A percentile compares a stretch with the other conserved stretches of the same genome.
These are phyloP conservation scores for Chromobotia macracanthus DNA, from an alignment of 2,797 vertebrate genomes.

Conservation along the genomic window DNA sequence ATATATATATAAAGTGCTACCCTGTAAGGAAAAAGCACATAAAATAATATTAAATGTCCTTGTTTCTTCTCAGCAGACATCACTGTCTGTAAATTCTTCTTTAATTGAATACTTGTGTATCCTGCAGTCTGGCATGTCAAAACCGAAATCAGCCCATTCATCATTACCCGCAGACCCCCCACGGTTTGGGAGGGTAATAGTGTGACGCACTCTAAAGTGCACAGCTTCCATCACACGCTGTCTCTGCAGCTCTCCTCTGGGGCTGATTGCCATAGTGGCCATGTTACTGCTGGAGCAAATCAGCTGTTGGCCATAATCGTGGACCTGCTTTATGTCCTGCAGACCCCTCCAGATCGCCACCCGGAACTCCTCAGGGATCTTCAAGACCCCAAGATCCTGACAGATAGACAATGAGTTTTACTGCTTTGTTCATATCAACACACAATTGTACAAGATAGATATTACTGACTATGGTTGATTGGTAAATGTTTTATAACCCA, in stretches of 20 bases:
- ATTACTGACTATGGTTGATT: neutral
- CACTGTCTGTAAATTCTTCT: slow-evolving; percentile 91
- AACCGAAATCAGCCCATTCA: slow-evolving; percentile 97
- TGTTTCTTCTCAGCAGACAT: slow-evolving; percentile 81
- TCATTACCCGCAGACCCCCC: slow-evolving; percentile 76
- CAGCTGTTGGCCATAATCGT: slow-evolving; percentile 90
- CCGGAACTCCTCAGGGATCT: slow-evolving; percentile 95
- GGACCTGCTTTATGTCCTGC: slow-evolving; percentile 93
- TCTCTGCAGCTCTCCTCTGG: slow-evolving; percentile 90
- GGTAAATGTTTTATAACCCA: neutral
- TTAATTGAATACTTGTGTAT: slow-evolving; percentile 89
- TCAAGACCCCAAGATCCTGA: slow-evolving; percentile 92
- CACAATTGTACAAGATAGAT: no score
- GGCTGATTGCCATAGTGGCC: slow-evolving; percentile 84
- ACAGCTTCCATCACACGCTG: slow-evolving; percentile 99
- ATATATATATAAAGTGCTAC: no score
- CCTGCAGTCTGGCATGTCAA: slow-evolving; percentile 97
- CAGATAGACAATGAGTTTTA: slow-evolving; percentile 10
- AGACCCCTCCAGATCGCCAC: slow-evolving; percentile 93
- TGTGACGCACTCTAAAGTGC: slow-evolving; percentile 96
- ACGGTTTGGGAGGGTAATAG: slow-evolving; percentile 96
- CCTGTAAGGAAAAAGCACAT: no score
- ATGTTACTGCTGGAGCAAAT: slow-evolving; percentile 92
- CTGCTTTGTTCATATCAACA: neutral
- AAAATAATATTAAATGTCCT: neutral